Conservation (phyloP, 1,140 invertebrate species). For the Propsilocerus akamusi region DNA sequence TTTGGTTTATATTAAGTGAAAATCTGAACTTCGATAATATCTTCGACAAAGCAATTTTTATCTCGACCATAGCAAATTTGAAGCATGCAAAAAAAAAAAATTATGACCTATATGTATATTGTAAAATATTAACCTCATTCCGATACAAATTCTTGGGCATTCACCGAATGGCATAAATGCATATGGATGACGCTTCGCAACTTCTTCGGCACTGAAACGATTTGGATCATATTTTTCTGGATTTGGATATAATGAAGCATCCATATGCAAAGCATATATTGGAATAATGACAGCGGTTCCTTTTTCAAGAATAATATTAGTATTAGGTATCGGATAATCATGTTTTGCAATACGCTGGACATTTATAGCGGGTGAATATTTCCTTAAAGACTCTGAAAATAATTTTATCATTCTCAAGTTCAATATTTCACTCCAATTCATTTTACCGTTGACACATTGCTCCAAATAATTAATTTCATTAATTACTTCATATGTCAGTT, state of each 20-base stretch:
- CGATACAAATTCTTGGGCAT: slow-evolving; percentile 31
- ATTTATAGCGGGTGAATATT: slow-evolving; percentile 21
- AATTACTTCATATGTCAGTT: slow-evolving; percentile 26
- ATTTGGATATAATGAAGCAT: slow-evolving; percentile 31
- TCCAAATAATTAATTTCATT: slow-evolving; percentile 27
- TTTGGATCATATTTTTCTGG: slow-evolving; percentile 37
- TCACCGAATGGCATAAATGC: slow-evolving; percentile 35
- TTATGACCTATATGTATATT: no score
- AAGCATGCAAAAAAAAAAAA: neutral
- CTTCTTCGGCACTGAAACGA: slow-evolving; percentile 20
- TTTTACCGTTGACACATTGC: slow-evolving; percentile 26
- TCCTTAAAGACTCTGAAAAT: slow-evolving; percentile 25
- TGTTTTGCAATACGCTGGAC: slow-evolving; percentile 13
- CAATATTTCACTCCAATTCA: no score
- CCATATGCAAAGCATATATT: slow-evolving; percentile 19
- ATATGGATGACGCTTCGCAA: slow-evolving; percentile 24
- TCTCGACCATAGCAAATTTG: slow-evolving; percentile 26
- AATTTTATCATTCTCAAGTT: no score
- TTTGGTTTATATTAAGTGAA: neutral
- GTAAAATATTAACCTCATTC: neutral
- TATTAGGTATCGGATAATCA: slow-evolving; percentile 25
- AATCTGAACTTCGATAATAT: slow-evolving; percentile 8
- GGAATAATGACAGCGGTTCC: slow-evolving; percentile 20
- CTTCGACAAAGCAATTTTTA: slow-evolving; percentile 17
- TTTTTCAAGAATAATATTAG: slow-evolving; percentile 15